Evolutionary conservation across 1,140 invertebrate genomes (phyloP), one percentile per base, ranked within the genome.

Genomic region (Lucilia sericata): DNA sequence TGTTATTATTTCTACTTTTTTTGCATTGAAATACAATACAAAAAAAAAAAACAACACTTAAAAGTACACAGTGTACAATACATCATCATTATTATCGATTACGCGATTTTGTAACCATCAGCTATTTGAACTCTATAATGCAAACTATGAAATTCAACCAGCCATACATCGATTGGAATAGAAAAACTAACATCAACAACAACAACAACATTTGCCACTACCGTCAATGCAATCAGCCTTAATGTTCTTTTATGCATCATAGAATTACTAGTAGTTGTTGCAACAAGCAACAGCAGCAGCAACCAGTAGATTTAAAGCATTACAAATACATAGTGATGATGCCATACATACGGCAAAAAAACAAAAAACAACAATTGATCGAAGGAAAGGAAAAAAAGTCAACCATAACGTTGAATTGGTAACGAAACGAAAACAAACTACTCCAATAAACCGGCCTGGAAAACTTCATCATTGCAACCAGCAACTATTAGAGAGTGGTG

Each of bases 91-190:
- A 80, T 49, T 80, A 80, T 80, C 76, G 47, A 80, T 80, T 80
- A 80, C 42, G 76, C 76, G 42, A 80, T 80, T 80, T 80, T 80
- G 76, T 80, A 80, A 80, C 76, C 76, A 49, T 80, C 76, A 80
- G 76, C 76, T 49, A 51, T 49, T 70, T 70, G 65, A 70, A 70
- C 65, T 70, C 65, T 70, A 25, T 70, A 70, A 70, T 70, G 65
- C 65, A 70, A 70, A 70, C 65, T 21, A 10, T 21, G 19, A 70
- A 19, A 70, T 70, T 70, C 65, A 70, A 21, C 19, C 65, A 70
- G n/a, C 65, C 65, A 70, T 70, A 70, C 21, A 70, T 30, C 30
- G 30, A 78, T 12, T 55, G 7, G 0, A n/a, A 60, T 17, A 60
- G 14, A 60, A 60, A 60, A 70, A 21, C n/a, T n/a, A 70, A 14